Evolutionary conservation across 64 coral and sea anemone species (phyloP).

Genomic region (Anthopleura sola): DNA sequence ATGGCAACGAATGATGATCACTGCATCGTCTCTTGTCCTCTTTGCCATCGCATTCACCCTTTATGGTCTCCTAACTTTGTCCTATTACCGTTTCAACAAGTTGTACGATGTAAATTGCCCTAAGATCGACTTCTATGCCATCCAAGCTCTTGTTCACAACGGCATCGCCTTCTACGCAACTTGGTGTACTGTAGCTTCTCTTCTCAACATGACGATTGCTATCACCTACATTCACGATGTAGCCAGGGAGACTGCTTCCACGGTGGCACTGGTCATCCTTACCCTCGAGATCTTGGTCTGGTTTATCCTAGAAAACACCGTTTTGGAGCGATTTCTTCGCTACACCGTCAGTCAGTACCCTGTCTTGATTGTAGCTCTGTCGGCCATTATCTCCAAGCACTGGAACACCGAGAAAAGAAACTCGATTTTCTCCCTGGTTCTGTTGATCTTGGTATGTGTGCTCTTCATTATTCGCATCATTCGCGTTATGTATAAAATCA

Average conservation of each 20-base stretch:
- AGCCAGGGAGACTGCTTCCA: conserved; percentile 17
- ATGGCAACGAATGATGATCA: conserved; percentile 54
- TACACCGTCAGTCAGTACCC: conserved; percentile 50
- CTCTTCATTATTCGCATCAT: conserved; percentile 29
- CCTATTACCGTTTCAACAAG: conserved; percentile 46
- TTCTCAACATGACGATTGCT: conserved; percentile 56
- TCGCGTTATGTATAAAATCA: conserved; percentile 28
- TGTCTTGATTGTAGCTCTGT: conserved; percentile 54
- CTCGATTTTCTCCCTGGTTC: conserved; percentile 35
- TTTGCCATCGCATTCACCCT: conserved; percentile 44
- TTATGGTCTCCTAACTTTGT: conserved; percentile 21
- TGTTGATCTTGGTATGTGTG: conserved; percentile 25
- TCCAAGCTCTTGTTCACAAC: conserved; percentile 64
- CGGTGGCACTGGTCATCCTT: conserved; percentile 35
- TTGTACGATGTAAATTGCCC: conserved; percentile 18
- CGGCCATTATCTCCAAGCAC: conserved; percentile 50
- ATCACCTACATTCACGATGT: conserved; percentile 55
- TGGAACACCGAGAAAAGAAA: conserved; percentile 45
- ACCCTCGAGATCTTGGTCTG: conserved; percentile 44
- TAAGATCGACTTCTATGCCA: conserved; percentile 49
- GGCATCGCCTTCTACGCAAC: conserved; percentile 71
- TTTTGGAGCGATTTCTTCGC: conserved; percentile 42
- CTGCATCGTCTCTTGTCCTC: conserved; percentile 26
- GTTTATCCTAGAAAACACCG: conserved; percentile 59
- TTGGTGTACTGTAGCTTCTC: conserved; percentile 76